These are phyloP conservation scores for Corticium candelabrum DNA, from an alignment of 37 sponge, comb jelly and placozoan species.

Conservation along the genomic window DNA sequence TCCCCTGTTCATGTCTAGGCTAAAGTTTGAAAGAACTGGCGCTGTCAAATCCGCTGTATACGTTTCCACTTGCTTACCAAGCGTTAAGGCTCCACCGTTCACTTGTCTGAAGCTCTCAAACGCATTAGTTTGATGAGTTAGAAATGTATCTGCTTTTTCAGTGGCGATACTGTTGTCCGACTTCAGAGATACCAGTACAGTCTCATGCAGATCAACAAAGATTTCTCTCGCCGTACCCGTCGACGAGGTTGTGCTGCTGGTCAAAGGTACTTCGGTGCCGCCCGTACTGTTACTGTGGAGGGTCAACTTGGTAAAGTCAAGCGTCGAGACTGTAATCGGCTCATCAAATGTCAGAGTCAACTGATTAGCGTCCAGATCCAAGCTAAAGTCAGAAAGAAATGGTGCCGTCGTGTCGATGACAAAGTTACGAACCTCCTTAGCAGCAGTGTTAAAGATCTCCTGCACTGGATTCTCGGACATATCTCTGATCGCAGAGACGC, in stretches of 20 bases:
- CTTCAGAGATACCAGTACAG: neutral
- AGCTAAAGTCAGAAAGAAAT: conserved; percentile 29
- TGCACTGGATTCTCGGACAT: neutral
- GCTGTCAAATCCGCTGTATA: neutral
- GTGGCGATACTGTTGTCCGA: neutral
- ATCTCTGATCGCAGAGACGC: conserved; percentile 55
- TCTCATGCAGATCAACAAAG: neutral
- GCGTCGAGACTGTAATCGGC: neutral
- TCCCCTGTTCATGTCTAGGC: conserved; percentile 2
- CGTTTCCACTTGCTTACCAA: neutral
- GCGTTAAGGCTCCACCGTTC: neutral
- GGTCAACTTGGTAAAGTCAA: conserved; percentile 37
- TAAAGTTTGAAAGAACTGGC: neutral
- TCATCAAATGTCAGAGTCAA: conserved; percentile 68
- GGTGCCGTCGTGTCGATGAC: conserved; percentile 50
- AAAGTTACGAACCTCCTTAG: conserved; percentile 24
- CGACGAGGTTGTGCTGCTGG: neutral
- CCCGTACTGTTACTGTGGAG: conserved; percentile 25
- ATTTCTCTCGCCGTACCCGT: neutral
- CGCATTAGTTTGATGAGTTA: conserved; percentile 9
- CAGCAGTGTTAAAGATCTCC: neutral
- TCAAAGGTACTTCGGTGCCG: neutral
- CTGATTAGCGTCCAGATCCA: conserved; percentile 40
- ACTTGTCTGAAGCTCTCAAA: conserved; percentile 45
- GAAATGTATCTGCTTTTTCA: conserved; percentile 2